phyloP scores from a whole-genome alignment of 2,888 invertebrate genomes.

The Troides aeacus region DNA sequence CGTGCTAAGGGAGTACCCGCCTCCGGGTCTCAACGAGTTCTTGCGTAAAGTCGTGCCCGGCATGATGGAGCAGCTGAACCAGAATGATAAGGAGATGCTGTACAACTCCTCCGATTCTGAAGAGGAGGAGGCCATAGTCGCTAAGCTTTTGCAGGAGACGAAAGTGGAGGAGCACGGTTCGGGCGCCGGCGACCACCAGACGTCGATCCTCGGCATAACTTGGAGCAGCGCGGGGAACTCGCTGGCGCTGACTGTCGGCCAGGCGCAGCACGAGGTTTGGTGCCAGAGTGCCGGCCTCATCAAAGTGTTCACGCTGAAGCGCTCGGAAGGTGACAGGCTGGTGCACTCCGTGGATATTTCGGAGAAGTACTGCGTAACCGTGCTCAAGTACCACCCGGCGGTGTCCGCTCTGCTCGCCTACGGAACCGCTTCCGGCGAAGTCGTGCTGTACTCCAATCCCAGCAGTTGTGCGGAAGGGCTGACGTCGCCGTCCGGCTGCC shows the following conservation, averaged over 20 bases:
- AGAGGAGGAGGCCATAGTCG: slow-evolving; percentile 55
- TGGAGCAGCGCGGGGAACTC: slow-evolving; percentile 67
- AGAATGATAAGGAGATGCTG: slow-evolving; percentile 46
- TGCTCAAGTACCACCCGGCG: slow-evolving; percentile 57
- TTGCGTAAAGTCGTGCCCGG: slow-evolving; percentile 60
- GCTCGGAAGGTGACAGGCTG: slow-evolving; percentile 73
- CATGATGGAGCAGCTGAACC: slow-evolving; percentile 62
- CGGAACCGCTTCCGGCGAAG: slow-evolving; percentile 62
- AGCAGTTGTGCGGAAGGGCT: slow-evolving; percentile 45
- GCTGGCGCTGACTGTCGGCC: slow-evolving; percentile 59
- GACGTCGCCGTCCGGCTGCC: slow-evolving; percentile 55
- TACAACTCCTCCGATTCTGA: slow-evolving; percentile 65
- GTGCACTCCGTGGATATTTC: slow-evolving; percentile 54
- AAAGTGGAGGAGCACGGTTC: slow-evolving; percentile 43
- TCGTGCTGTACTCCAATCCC: slow-evolving; percentile 50
- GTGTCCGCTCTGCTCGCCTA: slow-evolving; percentile 61
- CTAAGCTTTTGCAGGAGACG: slow-evolving; percentile 60
- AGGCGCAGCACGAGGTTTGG: slow-evolving; percentile 61
- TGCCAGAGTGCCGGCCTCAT: slow-evolving; percentile 63
- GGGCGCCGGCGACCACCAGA: slow-evolving; percentile 57
- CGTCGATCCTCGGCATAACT: slow-evolving; percentile 51
- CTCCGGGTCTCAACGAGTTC: slow-evolving; percentile 62
- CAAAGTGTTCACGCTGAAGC: slow-evolving; percentile 55
- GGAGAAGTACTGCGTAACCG: slow-evolving; percentile 64
- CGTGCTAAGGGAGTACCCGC: slow-evolving; percentile 50